Base-by-base conservation (phyloP, 1,140 invertebrate species). In the Drosophila kikkawai region DNA sequence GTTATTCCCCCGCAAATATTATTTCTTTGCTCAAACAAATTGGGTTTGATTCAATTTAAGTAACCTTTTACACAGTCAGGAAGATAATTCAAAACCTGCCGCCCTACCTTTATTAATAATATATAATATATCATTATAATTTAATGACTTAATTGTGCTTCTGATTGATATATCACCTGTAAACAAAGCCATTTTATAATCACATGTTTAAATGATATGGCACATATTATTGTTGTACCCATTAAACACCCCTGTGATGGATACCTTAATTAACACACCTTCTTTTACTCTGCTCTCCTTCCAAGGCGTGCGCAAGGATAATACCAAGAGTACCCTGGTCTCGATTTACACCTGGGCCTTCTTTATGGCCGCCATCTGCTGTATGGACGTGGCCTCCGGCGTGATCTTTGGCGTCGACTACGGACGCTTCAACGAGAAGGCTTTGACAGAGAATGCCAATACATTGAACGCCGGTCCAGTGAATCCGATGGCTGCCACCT, bases 371-470 rank as follows among this genome's bases (percentile, higher is more conserved):
- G 42, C 68, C 60, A 84, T 93, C 36, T 84, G 82, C 63, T 53
- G 74, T 41, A 86, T 93, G 84, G 93, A 93, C 75, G 60, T 93
- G 7, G 70, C 80, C 4, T 61, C 92, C 9, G 86, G 92, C 11
- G 79, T 92, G 60, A 90, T 93, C 44, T 90, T 93, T 57, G 87
- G 85, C 29, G 45, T 92, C 7, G 91, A 93, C 58, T 92, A 73
- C 45, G 70, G 69, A 9, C 80, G 79, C 26, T 91, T 92, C 56
- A 55, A 84, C 36, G 6, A 5, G 3, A 17, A 15, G 15, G 82
- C 88, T 9, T 60, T 63, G 34, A n/a, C 7, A 11, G 61, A 70
- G 1, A 84, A 91, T 75, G 70, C 90, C 26, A 81, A 86, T 39
- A 29, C 13, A 6, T 53, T 84, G 0, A 82, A 91, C 56, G 34